Evolutionary conservation across 1,140 invertebrate species (phyloP).

Genomic region (Aphelinus atriplicis): DNA sequence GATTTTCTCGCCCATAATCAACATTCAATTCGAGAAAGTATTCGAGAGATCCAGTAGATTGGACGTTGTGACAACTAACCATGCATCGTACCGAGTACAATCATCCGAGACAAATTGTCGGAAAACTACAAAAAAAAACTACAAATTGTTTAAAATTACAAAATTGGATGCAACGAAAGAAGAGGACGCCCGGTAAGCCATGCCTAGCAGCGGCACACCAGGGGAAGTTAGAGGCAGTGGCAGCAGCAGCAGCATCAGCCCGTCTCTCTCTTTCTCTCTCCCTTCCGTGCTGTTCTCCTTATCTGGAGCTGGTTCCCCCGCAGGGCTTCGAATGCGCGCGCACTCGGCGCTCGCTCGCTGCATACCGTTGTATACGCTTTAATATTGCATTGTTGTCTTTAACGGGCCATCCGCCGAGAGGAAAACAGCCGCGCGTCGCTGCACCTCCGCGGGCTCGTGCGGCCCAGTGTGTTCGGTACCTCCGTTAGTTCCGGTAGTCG

Average conservation of each 20-base stretch:
- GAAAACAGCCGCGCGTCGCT: slow-evolving; percentile 54
- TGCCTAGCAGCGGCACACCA: slow-evolving; percentile 10
- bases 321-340: slow-evolving; percentile 26
- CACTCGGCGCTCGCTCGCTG: slow-evolving; percentile 37
- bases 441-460: slow-evolving; percentile 33
- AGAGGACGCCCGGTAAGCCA: background rate
- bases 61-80: too few species aligned
- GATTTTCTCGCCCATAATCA: too few species aligned
- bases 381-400: slow-evolving; percentile 67
- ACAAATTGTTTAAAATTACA: too few species aligned
- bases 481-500: too few species aligned
- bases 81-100: too few species aligned
- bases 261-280: slow-evolving; percentile 1
- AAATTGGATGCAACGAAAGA: too few species aligned
- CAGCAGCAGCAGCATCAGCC: background rate
- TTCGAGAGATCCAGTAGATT: too few species aligned
- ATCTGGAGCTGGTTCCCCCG: slow-evolving; percentile 40
- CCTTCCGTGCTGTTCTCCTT: slow-evolving; percentile 43
- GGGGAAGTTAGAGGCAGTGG: slow-evolving; percentile 15
- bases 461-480: too few species aligned
- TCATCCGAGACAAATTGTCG: too few species aligned
- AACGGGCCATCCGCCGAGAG: slow-evolving; percentile 55
- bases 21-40: too few species aligned
- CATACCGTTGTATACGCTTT: slow-evolving; percentile 61
- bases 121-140: too few species aligned